These are phyloP conservation scores for Globia sparganii DNA, from an alignment of 2,888 invertebrate species.

Conservation along the genomic window DNA sequence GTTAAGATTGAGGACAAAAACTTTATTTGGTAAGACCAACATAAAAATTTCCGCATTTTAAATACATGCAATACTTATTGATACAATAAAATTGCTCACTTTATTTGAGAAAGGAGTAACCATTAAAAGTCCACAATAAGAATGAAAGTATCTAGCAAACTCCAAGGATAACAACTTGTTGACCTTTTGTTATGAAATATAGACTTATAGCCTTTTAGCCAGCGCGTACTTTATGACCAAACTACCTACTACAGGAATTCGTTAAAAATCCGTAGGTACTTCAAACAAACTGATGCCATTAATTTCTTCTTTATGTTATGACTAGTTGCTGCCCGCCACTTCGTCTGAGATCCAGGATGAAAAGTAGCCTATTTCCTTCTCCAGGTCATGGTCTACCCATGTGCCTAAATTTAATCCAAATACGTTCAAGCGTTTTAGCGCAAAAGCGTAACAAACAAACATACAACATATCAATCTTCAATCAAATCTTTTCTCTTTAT, in stretches of 20 bases:
- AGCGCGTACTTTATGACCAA: slow-evolving; percentile 4
- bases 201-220: slow-evolving; percentile 18
- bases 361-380: too few relatives aligned
- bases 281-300: neutral
- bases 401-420: too few relatives aligned
- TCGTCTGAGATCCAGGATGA: too few relatives aligned
- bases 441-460: neutral
- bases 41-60: slow-evolving; percentile 10
- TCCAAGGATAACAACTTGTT: slow-evolving; percentile 50
- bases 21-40: slow-evolving; percentile 5
- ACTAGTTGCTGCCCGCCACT: neutral
- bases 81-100: neutral
- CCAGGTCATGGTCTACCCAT: too few relatives aligned
- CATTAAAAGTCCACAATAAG: slow-evolving; percentile 33
- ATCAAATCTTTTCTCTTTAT: neutral
- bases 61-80: neutral
- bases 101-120: slow-evolving; percentile 19
- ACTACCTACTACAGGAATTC: neutral
- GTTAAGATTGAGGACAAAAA: slow-evolving; percentile 23
- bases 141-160: slow-evolving; percentile 54
- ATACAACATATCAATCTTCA: too few relatives aligned
- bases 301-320: neutral
- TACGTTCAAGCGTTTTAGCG: too few relatives aligned
- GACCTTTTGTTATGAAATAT: slow-evolving; percentile 42
- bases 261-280: neutral